Conservation (phyloP, 1,140 invertebrate species). For the Hermetia illucens region DNA sequence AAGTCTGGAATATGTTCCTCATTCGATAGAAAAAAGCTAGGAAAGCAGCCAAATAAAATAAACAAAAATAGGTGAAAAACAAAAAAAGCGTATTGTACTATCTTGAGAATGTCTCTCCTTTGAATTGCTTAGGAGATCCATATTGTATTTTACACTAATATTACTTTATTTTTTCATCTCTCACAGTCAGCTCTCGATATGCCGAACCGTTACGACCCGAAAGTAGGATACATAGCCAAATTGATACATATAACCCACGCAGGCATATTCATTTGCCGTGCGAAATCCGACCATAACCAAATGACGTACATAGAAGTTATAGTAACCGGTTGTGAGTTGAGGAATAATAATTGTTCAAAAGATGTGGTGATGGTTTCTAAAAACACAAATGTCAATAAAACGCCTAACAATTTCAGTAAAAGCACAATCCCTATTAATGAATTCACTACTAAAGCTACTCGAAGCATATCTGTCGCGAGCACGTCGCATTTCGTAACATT, state of each 20-base stretch:
- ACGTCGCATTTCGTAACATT: too few relatives aligned
- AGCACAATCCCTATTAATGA: background rate
- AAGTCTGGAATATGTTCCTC: too few relatives aligned
- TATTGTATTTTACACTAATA: too few relatives aligned
- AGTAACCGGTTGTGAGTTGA: slow-evolving; percentile 25
- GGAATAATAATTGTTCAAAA: slow-evolving; percentile 10
- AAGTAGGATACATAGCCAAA: slow-evolving; percentile 39
- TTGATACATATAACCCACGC: slow-evolving; percentile 30
- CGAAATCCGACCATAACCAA: slow-evolving; percentile 18
- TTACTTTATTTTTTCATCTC: too few relatives aligned
- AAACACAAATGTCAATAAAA: slow-evolving; percentile 31
- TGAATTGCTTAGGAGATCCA: too few relatives aligned
- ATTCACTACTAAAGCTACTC: background rate
- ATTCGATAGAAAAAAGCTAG: too few relatives aligned
- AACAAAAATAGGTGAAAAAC: too few relatives aligned
- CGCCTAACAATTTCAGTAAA: slow-evolving; percentile 19
- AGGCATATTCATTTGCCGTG: slow-evolving; percentile 32
- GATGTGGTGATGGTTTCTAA: slow-evolving; percentile 28
- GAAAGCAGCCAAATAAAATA: too few relatives aligned
- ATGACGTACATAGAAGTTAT: slow-evolving; percentile 21
- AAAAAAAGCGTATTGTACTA: too few relatives aligned
- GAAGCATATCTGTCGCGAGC: background rate
- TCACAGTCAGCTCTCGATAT: too few relatives aligned
- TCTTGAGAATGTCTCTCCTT: too few relatives aligned
- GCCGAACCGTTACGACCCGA: slow-evolving; percentile 37